phyloP scores from a whole-genome alignment of 2,888 invertebrate genomes.

The Cheilosia scutellata region DNA sequence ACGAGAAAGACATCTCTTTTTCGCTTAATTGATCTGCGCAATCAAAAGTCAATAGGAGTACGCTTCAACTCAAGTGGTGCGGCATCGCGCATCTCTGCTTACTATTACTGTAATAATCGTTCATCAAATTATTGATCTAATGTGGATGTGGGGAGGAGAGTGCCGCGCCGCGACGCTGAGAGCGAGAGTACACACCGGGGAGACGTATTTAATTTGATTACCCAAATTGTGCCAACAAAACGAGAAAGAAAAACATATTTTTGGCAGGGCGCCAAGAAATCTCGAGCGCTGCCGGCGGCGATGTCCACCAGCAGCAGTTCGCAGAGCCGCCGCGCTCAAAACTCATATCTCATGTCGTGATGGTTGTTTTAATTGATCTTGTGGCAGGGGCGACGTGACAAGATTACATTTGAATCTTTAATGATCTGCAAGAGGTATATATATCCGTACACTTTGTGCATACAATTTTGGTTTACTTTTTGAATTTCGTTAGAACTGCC shows the following conservation, averaged over 20 bases:
- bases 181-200: slow-evolving; percentile 13
- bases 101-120: slow-evolving; percentile 68
- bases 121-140: slow-evolving; percentile 61
- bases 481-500: slow-evolving; percentile 47
- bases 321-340: slow-evolving; percentile 23
- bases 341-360: slow-evolving; percentile 62
- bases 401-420: slow-evolving; percentile 56
- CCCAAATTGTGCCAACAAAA: slow-evolving; percentile 62
- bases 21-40: slow-evolving; percentile 29
- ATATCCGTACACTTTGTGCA: slow-evolving; percentile 43
- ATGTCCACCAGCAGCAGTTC: slow-evolving; percentile 27
- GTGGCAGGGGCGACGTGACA: slow-evolving; percentile 59
- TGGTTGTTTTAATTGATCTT: slow-evolving; percentile 73
- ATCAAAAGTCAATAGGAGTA: slow-evolving; percentile 47
- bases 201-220: slow-evolving; percentile 63
- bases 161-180: neutral
- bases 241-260: slow-evolving; percentile 59
- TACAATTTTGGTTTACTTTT: slow-evolving; percentile 21
- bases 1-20: slow-evolving; percentile 32
- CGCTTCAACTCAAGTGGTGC: slow-evolving; percentile 53
- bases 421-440: slow-evolving; percentile 29
- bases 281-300: slow-evolving; percentile 17
- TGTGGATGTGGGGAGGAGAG: slow-evolving; percentile 29
- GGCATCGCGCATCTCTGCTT: slow-evolving; percentile 38
- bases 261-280: slow-evolving; percentile 53